Base-by-base conservation (phyloP, 2,888 invertebrate species). In the Slavum lentiscoides region DNA sequence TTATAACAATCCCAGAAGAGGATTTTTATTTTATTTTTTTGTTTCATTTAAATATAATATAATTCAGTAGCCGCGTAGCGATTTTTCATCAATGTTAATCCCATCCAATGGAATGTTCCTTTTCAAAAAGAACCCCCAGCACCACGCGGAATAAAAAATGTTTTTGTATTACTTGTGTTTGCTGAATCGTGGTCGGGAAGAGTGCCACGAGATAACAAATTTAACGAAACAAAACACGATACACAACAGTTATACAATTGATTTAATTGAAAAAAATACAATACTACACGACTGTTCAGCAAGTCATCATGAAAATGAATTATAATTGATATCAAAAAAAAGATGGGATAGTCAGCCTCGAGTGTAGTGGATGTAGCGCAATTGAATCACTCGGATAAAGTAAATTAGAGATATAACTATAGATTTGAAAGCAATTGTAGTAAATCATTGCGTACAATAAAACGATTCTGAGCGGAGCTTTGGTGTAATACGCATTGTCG, bases 11-110 rank as follows among this genome's bases (percentile, higher is more conserved):
- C 53, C 53, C 43, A n/a, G n/a, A 49, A 1, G 49, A 30, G 73
- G 53, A 62, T 53, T 61, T 64, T 61, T 37, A 43, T 72, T 72
- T 23, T 64, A 30, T 64, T 37, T 74, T 64, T 23, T 64, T 74
- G 30, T 64, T 74, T 64, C 53, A 21, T 64, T 74, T 64, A 55
- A 74, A 74, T 74, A 74, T 55, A 55, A 55, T 55, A 55, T 64
- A 64, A 74, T 74, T 74, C 37, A 55, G 74, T 74, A 64, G 64
- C 64, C 53, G 64, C 55, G 53, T 64, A 64, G 15, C 15, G 21
- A 64, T 74, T 74, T 64, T 74, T 74, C 64, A 64, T 74, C 74
- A 74, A 30, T 64, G 64, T 74, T 74, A 74, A 74, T 74, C 74
- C 74, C 74, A 39, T 64, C 64, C 64, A 64, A 66, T 55, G 64